A percentile compares a stretch with the other conserved stretches of the same genome.
Conservation (phyloP, 1,140 invertebrate species). For the Andricus grossulariae region DNA sequence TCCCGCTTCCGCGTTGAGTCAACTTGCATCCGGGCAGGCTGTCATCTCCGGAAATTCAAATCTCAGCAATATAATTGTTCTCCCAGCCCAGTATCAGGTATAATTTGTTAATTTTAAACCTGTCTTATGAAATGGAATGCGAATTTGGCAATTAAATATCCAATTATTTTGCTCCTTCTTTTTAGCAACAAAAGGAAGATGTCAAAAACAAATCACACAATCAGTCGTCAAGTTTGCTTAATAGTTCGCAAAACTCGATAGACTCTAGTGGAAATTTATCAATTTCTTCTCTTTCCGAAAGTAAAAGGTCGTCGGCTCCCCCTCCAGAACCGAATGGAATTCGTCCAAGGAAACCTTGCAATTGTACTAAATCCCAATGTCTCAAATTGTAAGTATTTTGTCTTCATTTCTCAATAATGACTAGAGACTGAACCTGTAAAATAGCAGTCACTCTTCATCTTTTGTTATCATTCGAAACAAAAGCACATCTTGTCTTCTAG, state of each 20-base stretch:
- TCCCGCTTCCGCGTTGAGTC: conserved; percentile 73
- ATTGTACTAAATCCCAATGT: conserved; percentile 99
- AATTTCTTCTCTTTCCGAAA: conserved; percentile 55
- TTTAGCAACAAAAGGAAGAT: conserved; percentile 59
- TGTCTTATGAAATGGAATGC: conserved; percentile 25
- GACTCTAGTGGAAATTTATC: conserved; percentile 62
- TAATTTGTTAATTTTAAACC: conserved; percentile 42
- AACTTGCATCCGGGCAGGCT: conserved; percentile 76
- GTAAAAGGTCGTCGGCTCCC: conserved; percentile 61
- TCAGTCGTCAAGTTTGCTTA: conserved; percentile 61
- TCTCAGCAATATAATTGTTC: conserved; percentile 77
- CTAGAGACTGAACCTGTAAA: conserved; percentile 34
- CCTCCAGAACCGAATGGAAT: conserved; percentile 82
- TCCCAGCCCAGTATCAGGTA: conserved; percentile 78
- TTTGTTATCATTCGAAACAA: too few relatives aligned
- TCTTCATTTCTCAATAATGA: conserved; percentile 3
- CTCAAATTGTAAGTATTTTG: conserved; percentile 88
- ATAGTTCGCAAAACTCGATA: conserved; percentile 65
- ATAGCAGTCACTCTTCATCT: not conserved
- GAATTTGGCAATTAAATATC: not conserved
- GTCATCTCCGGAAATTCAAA: conserved; percentile 76
- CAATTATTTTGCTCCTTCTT: conserved; percentile 32
- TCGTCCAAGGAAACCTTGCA: conserved; percentile 94
- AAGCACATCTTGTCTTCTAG: too few relatives aligned
- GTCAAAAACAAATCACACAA: conserved; percentile 64